Conservation (phyloP, 2,797 vertebrate genomes). For the Centroberyx gerrardi region DNA sequence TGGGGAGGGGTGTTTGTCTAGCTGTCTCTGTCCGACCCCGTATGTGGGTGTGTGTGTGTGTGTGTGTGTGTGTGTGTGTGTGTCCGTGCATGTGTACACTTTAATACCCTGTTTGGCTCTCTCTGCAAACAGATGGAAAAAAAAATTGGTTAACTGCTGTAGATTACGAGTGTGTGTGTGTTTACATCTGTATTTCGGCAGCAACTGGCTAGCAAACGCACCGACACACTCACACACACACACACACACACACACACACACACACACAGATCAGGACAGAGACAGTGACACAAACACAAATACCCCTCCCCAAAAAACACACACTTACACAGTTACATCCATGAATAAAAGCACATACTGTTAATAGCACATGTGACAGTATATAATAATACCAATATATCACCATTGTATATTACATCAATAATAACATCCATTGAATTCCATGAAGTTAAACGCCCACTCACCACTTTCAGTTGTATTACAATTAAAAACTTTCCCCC, state of each 20-base stretch:
- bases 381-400: no score
- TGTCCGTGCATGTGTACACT: slow-evolving; percentile 17
- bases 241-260: no score
- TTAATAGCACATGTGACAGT: no score
- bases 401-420: no score
- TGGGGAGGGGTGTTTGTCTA: slow-evolving; percentile 57
- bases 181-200: slow-evolving; percentile 66
- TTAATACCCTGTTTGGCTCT: slow-evolving; percentile 68
- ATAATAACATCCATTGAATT: background rate
- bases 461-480: background rate
- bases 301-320: no score
- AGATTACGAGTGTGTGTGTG: slow-evolving; percentile 46
- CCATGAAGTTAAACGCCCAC: background rate
- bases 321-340: no score
- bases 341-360: no score
- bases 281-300: no score
- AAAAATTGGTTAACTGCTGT: slow-evolving; percentile 57
- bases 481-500: background rate
- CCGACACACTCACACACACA: background rate
- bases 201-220: slow-evolving; percentile 39
- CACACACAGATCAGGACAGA: no score
- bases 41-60: slow-evolving; percentile 25
- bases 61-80: slow-evolving; percentile 19
- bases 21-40: slow-evolving; percentile 55
- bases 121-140: slow-evolving; percentile 60